These are phyloP conservation scores for Huso huso DNA, from an alignment of 2,797 vertebrate species.

Conservation along the genomic window DNA sequence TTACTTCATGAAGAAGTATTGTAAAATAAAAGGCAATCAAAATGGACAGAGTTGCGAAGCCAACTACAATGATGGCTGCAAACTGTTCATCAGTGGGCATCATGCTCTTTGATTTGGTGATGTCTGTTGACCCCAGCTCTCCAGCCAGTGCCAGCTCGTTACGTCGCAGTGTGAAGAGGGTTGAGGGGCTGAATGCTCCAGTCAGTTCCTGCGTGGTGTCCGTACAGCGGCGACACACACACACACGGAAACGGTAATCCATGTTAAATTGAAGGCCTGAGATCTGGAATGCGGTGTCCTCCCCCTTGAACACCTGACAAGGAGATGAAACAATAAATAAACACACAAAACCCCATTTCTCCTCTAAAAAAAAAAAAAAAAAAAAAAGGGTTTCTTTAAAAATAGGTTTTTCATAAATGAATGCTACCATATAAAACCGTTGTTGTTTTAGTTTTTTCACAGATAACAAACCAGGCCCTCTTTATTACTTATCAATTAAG, in stretches of 20 bases:
- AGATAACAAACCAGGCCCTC: too few species aligned
- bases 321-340: too few species aligned
- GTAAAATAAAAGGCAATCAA: constrained; percentile 92
- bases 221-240: constrained; percentile 82
- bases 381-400: not conserved
- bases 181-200: constrained; percentile 87
- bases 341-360: not conserved
- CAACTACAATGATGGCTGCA: constrained; percentile 82
- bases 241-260: constrained; percentile 92
- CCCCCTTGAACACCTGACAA: constrained; percentile 85
- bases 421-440: too few species aligned
- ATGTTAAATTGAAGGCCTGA: constrained; percentile 87
- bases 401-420: too few species aligned
- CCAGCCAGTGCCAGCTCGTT: constrained; percentile 57
- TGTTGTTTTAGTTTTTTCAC: too few species aligned
- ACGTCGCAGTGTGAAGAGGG: constrained; percentile 71
- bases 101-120: constrained; percentile 62
- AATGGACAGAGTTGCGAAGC: constrained; percentile 83
- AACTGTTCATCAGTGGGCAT: constrained; percentile 90
- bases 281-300: constrained; percentile 84
- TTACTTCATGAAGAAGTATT: constrained; percentile 98
- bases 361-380: constrained; percentile 36
- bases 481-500: too few species aligned
- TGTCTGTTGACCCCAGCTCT: constrained; percentile 52
- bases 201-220: constrained; percentile 89